Evolutionary conservation across 1,140 invertebrate species (phyloP), one percentile per base, ranked within the genome.

Genomic region (Cataglyphis hispanica): DNA sequence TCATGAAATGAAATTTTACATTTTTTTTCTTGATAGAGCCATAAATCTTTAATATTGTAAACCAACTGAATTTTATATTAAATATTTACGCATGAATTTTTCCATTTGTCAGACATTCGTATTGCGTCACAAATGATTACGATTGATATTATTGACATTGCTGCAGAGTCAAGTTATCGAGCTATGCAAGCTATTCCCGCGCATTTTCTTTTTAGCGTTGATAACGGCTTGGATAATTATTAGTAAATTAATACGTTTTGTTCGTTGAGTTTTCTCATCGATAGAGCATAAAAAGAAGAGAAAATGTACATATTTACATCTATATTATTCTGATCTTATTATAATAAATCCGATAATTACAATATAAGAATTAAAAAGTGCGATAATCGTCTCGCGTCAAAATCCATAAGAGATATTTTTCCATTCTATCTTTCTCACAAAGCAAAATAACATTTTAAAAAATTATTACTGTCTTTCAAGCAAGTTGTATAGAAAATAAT

Each of bases 141-240:
- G 31, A 34, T 25, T n/a, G 53, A 7, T 0, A 40, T 61, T 40
- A 76, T 61, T 16, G 6, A 58, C 6, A 3, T 43, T 43, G 25
- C 16, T 56, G 16, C 11, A 46, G 5, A 61, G 11, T 31, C 27
- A 3, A 34, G 10, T 5, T 19, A 76, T 2, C 25, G 0, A 43
- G 13, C 13, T 4, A 27, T 61, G 11, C 25, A 27, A 16, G 46
- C 16, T 50, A 19, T 88, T 64, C 16, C 19, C 56, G 43, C 25
- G 67, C 78, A 67, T 83, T 83, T 74, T 83, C 78, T 83, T 61
- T 58, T 72, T 60, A 74, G 7, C 40, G 40, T 69, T 34, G 67
- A 83, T 83, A 83, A 83, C 78, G 66, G 19, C 53, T 61, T n/a
- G 37, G 67, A 74, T 27, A 60, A 83, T 83, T 81, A 81, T 72